These are phyloP conservation scores for Scotopteryx bipunctaria DNA, from an alignment of 2,888 invertebrate species.

Conservation along the genomic window DNA sequence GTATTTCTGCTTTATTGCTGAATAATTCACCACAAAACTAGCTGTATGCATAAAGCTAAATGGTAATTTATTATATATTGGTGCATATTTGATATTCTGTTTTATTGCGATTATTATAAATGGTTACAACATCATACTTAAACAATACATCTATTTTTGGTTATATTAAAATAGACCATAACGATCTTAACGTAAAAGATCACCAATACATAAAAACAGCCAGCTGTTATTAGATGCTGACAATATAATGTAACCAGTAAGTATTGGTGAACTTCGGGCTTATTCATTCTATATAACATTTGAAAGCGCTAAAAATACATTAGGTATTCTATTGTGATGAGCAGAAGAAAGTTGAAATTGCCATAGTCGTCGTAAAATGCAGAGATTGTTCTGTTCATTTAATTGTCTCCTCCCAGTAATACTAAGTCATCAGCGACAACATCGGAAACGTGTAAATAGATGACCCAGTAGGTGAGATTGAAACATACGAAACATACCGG, in stretches of 20 bases:
- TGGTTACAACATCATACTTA: background rate
- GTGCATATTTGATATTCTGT: background rate
- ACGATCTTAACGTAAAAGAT: background rate
- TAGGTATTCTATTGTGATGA: background rate
- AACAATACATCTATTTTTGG: background rate
- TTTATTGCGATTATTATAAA: background rate
- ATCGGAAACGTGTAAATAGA: slow-evolving; percentile 97
- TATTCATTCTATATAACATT: slow-evolving; percentile 11
- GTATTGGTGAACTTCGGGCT: background rate
- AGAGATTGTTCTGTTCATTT: slow-evolving; percentile 15
- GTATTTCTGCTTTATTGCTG: no score
- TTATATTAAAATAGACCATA: slow-evolving; percentile 1
- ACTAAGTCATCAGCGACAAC: slow-evolving; percentile 97
- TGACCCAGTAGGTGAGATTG: slow-evolving; percentile 99
- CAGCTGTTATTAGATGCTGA: background rate
- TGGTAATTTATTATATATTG: no score
- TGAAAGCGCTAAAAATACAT: slow-evolving; percentile 21
- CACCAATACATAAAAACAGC: slow-evolving; percentile 2
- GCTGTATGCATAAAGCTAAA: no score
- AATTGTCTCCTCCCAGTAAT: slow-evolving; percentile 85
- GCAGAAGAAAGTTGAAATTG: background rate
- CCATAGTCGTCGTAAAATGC: no score
- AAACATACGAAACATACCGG: slow-evolving; percentile 99
- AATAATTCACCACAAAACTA: no score
- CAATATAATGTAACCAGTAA: background rate